Conservation (phyloP, 1,140 invertebrate genomes). For the Psix sp. region DNA sequence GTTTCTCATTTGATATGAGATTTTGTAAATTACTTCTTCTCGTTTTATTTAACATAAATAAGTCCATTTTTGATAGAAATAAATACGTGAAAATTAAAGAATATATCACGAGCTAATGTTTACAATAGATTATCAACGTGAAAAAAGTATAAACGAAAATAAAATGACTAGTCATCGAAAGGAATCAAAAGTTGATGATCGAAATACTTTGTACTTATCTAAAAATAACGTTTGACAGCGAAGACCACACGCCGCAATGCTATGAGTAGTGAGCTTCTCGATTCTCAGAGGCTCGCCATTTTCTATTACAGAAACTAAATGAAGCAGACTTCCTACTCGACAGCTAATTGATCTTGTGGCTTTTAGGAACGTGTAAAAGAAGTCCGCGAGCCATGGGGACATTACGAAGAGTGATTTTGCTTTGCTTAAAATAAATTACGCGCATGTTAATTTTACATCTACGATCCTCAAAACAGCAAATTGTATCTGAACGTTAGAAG, state of each 20-base stretch:
- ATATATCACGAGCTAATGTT: too few species aligned
- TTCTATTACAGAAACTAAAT: slow-evolving; percentile 66
- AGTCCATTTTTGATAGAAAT: too few species aligned
- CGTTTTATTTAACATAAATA: too few species aligned
- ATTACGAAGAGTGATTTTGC: slow-evolving; percentile 60
- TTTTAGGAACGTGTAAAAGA: slow-evolving; percentile 61
- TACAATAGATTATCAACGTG: too few species aligned
- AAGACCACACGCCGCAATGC: slow-evolving; percentile 60
- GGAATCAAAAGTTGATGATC: slow-evolving; percentile 34
- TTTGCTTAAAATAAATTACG: slow-evolving; percentile 61
- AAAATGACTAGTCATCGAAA: too few species aligned
- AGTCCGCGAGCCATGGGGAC: slow-evolving; percentile 54
- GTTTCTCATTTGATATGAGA: slow-evolving; percentile 26
- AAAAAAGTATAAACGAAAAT: too few species aligned
- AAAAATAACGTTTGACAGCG: slow-evolving; percentile 57
- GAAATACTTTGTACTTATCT: slow-evolving; percentile 42
- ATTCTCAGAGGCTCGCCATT: slow-evolving; percentile 61
- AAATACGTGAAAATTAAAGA: too few species aligned
- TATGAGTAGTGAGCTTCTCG: slow-evolving; percentile 35
- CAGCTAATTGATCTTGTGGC: slow-evolving; percentile 66
- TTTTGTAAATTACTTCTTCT: too few species aligned
- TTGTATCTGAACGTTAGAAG: slow-evolving; percentile 46
- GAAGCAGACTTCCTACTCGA: slow-evolving; percentile 66
- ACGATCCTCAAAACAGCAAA: slow-evolving; percentile 58
- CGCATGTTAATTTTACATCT: slow-evolving; percentile 60